Conservation (phyloP, 2,113 vertebrate species). For the Prietella phreatophila region DNA sequence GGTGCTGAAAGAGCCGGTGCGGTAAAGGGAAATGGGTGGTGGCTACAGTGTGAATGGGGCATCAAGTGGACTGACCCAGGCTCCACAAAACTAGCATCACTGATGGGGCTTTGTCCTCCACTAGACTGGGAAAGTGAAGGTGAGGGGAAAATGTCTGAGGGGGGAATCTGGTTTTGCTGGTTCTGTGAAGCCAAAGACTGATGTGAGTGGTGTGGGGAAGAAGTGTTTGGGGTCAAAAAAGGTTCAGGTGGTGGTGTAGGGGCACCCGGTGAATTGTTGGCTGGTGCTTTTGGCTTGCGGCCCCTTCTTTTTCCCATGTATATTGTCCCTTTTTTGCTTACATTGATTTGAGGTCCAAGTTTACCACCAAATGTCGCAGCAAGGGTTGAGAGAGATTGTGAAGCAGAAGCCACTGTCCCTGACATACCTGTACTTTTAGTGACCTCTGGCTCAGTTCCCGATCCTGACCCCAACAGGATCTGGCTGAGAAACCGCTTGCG, state of each 20-base stretch:
- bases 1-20: slow-evolving; percentile 74
- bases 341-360: slow-evolving; percentile 94
- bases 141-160: slow-evolving; percentile 84
- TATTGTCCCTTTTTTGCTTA: slow-evolving; percentile 99
- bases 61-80: slow-evolving; percentile 90
- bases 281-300: slow-evolving; percentile 87
- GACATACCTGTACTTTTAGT: slow-evolving; percentile 54
- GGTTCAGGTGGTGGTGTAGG: slow-evolving; percentile 63
- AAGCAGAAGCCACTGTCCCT: slow-evolving; percentile 70
- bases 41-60: slow-evolving; percentile 68
- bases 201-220: slow-evolving; percentile 73
- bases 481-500: slow-evolving; percentile 93
- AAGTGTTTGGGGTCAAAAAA: slow-evolving; percentile 73
- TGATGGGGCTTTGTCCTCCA: slow-evolving; percentile 92
- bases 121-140: slow-evolving; percentile 89
- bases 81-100: slow-evolving; percentile 92
- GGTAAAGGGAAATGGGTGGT: slow-evolving; percentile 72
- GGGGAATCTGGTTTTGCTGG: slow-evolving; percentile 74
- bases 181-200: slow-evolving; percentile 68
- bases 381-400: slow-evolving; percentile 85
- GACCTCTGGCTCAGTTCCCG: slow-evolving; percentile 62
- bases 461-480: slow-evolving; percentile 78
- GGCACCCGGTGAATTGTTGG: slow-evolving; percentile 40
- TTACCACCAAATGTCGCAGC: slow-evolving; percentile 93
- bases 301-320: slow-evolving; percentile 98